Evolutionary conservation across 2,797 vertebrate genomes (phyloP).

Genomic region (Limosa lapponica): DNA sequence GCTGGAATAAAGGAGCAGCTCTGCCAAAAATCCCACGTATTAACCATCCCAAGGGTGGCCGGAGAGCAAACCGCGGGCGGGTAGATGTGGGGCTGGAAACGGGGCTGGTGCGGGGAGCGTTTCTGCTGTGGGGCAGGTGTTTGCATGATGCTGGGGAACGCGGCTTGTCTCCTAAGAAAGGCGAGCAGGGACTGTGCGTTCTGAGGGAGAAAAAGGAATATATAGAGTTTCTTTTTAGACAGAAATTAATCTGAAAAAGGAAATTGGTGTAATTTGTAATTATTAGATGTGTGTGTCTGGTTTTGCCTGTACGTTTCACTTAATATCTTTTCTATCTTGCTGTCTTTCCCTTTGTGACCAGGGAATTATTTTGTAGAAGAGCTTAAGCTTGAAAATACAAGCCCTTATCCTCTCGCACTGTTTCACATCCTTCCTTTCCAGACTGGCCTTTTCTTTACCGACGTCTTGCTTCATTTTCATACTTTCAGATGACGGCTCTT

Average conservation of each 20-base stretch:
- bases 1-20: background rate
- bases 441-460: background rate
- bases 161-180: background rate
- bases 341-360: background rate
- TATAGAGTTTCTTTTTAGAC: background rate
- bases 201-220: background rate
- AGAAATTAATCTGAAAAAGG: background rate
- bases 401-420: background rate
- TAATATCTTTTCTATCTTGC: background rate
- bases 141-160: accelerated
- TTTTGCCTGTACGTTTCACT: background rate
- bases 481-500: background rate
- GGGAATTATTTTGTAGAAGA: background rate
- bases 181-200: background rate
- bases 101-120: accelerated
- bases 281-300: accelerated
- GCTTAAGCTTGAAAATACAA: background rate
- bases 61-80: background rate
- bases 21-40: background rate
- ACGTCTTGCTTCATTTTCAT: background rate
- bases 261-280: background rate
- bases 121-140: background rate
- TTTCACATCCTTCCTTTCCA: background rate
- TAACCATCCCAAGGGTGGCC: background rate
- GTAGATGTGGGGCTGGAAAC: background rate